A percentile compares a stretch with the other conserved stretches of the same genome.
phyloP scores from a whole-genome alignment of 2,113 vertebrate species.

The Entelurus aequoreus region DNA sequence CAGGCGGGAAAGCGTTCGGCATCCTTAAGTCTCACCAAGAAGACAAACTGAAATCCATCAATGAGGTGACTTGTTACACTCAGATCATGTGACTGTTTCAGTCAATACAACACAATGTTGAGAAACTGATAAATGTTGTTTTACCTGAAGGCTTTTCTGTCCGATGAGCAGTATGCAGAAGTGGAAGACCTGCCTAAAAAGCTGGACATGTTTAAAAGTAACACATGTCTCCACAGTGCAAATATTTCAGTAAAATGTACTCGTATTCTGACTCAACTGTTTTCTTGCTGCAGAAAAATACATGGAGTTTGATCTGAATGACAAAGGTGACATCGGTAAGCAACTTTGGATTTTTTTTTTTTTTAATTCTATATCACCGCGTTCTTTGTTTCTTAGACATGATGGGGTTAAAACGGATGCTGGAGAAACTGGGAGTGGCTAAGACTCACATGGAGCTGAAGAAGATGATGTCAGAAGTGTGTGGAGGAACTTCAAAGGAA shows the following conservation, averaged over 20 bases:
- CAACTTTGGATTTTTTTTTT: not conserved
- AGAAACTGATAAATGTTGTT: not conserved
- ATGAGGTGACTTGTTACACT: conserved; percentile 51
- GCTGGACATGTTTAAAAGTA: conserved; percentile 77
- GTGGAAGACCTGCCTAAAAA: conserved; percentile 74
- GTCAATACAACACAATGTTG: not conserved
- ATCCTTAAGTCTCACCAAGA: conserved; percentile 75
- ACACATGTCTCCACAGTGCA: conserved; percentile 16
- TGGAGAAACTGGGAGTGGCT: conserved; percentile 79
- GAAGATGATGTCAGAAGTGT: conserved; percentile 78
- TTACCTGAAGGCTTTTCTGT: conserved; percentile 69
- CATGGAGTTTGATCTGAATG: conserved; percentile 82
- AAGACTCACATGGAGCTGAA: conserved; percentile 83
- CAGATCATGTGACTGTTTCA: not conserved
- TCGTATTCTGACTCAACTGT: not conserved
- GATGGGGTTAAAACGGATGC: conserved; percentile 81
- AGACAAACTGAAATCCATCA: conserved; percentile 64
- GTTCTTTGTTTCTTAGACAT: conserved; percentile 56
- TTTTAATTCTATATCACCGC: not conserved
- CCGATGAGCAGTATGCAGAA: conserved; percentile 71
- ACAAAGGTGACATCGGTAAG: conserved; percentile 80
- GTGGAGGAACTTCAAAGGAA: conserved; percentile 59
- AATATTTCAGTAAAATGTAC: not conserved
- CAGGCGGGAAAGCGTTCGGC: conserved; percentile 78
- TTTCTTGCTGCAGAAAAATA: conserved; percentile 74